Evolutionary conservation across 2,797 vertebrate species (phyloP).

Genomic region (Podargus strigoides): DNA sequence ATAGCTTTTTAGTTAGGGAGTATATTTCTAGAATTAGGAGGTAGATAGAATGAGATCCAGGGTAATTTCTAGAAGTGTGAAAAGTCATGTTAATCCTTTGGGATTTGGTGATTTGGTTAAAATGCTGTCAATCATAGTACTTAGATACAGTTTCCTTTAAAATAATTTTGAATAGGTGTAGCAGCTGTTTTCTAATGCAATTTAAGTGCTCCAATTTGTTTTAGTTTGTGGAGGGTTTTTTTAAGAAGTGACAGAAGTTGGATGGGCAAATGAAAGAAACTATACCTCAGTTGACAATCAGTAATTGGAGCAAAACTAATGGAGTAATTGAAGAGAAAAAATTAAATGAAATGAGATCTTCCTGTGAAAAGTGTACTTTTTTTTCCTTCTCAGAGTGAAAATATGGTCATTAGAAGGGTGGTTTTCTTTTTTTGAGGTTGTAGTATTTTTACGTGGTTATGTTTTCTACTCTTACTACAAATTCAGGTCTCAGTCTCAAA

Average conservation of each 20-base stretch:
- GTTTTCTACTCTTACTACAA: slow-evolving; percentile 33
- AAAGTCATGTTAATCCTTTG: background rate
- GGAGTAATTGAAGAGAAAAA: slow-evolving; percentile 57
- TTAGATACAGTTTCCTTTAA: background rate
- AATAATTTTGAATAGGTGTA: background rate
- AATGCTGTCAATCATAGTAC: background rate
- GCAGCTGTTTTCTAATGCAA: slow-evolving; percentile 20
- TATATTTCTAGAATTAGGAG: background rate
- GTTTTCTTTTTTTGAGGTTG: slow-evolving; percentile 1
- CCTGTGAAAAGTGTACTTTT: slow-evolving; percentile 67
- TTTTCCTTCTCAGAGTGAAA: slow-evolving; percentile 49
- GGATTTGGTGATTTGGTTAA: background rate
- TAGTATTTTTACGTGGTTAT: background rate
- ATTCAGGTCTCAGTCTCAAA: background rate
- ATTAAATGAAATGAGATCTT: slow-evolving; percentile 76
- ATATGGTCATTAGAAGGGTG: slow-evolving; percentile 16
- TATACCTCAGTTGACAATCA: slow-evolving; percentile 37
- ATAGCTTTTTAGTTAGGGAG: background rate
- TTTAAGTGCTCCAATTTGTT: slow-evolving; percentile 33
- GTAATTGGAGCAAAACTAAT: slow-evolving; percentile 65
- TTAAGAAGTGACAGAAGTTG: background rate
- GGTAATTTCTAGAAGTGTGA: background rate
- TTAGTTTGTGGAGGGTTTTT: background rate
- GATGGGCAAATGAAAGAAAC: slow-evolving; percentile 31
- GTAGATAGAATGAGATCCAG: background rate